Evolutionary conservation across 2,797 vertebrate species (phyloP), one percentile per base, ranked within the genome.

Genomic region (Dromococcyx pavoninus): DNA sequence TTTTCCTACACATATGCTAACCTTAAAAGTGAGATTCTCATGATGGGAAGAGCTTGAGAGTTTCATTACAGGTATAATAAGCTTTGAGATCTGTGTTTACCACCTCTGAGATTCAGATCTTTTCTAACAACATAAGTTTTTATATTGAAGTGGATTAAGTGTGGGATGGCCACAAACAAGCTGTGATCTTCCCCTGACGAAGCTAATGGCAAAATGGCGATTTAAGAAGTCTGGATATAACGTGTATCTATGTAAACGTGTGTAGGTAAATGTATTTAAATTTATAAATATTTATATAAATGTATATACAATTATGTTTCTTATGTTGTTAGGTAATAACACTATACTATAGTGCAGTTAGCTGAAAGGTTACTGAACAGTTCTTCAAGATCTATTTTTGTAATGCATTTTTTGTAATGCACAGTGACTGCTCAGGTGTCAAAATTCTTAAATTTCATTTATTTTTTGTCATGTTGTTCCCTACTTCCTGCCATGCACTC

Each of bases 401-500:
- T 48, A 66, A 74, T 33, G 12, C 2, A 1, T 48, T 17, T 54
- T 60, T 87, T 19, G 17, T 44, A 18, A 44, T 18, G 25, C 4
- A 8, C 18, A 25, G 23, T 27, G 16, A 28, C 14, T 51, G 15
- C 75, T 73, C 22, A 10, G 4, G 6, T 41, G 28, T 50, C 23
- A 75, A 44, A 91, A 65, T 7, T 43, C 7, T 73, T 48, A 23
- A 11, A 56, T 73, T 62, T 16, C 5, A 2, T 17, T 11, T 6
- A 0, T 0, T 1, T 14, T 18, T 21, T 73, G 11, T 62, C 8
- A 2, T 7, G 5, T 56, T 46, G 8, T 65, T 73, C 39, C 27
- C 10, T 56, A 17, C 35, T 78, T 54, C 37, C 10, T 37, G 14
- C 58, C 22, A 2, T 32, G 35, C 10, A 51, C 24, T 5, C 0